Base-by-base conservation (phyloP, 2,113 vertebrate genomes). In the Saimiri boliviensis region DNA sequence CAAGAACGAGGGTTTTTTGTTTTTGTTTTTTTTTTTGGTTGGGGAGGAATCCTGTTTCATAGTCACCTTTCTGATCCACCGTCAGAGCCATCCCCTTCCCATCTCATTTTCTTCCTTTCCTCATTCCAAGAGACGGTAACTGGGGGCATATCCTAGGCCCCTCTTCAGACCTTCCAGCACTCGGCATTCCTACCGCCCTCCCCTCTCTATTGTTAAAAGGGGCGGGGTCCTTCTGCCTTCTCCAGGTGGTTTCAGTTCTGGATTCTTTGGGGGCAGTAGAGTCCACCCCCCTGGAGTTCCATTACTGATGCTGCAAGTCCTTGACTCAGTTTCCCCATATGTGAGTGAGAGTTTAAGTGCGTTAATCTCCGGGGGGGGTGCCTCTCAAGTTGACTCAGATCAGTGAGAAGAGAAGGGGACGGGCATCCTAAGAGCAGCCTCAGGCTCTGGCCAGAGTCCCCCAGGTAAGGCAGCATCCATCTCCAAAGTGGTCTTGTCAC, bases 241-340 rank as follows among this genome's bases (percentile, higher is more conserved):
- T 95, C 40, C 23, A n/a, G 21, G 76, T 10, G 60, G 56, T 77
- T 92, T 83, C 93, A 30, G 27, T 52, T 60, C 49, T 47, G 70
- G 60, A 45, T 74, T 21, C 35, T 80, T 58, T 11, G 35, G 32
- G 45, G 42, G 17, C 47, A 9, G 52, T 10, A 56, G 58, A 30
- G 74, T 68, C 58, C 58, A 14, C 47, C 12, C 7, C 2, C 32
- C 49, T 47, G 66, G 40, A n/a, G 37, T 63, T 85, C 82, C 3
- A 0, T 42, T 47, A 77, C 14, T 49, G 88, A 35, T 11, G 42
- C 7, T 27, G 3, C 45, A 71, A 60, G 71, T 52, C 42, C 73
- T 42, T 25, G 86, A 90, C 92, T 92, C 96, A 32, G 93, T 94
- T 93, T 87, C 76, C 35, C 85, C 14, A 81, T 5, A 30, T 0